These are phyloP conservation scores for Neotragus moschatus DNA, from an alignment of 2,113 vertebrate genomes.

Conservation along the genomic window DNA sequence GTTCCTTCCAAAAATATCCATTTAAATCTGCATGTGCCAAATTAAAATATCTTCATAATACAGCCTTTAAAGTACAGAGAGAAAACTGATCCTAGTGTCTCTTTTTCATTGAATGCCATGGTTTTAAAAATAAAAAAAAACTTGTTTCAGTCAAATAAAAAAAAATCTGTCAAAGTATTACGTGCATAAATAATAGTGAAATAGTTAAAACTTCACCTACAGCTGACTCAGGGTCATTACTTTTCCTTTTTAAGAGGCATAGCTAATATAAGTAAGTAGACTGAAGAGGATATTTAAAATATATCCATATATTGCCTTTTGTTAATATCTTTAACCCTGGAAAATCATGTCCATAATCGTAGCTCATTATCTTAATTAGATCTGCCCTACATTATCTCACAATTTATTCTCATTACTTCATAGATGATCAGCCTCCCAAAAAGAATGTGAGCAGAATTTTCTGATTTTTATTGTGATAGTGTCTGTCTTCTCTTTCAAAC, in stretches of 20 bases:
- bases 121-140: not conserved
- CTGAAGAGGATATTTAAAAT: slow-evolving; percentile 63
- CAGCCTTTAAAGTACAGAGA: not conserved
- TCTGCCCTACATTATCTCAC: slow-evolving; percentile 83
- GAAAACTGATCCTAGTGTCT: not conserved
- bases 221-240: slow-evolving; percentile 44
- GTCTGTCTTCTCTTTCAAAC: slow-evolving; percentile 76
- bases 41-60: slow-evolving; percentile 68
- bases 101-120: not conserved
- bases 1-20: slow-evolving; percentile 72
- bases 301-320: slow-evolving; percentile 77
- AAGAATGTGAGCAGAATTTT: slow-evolving; percentile 79
- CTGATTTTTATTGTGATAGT: slow-evolving; percentile 78
- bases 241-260: slow-evolving; percentile 53
- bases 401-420: slow-evolving; percentile 85
- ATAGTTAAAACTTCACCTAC: slow-evolving; percentile 13
- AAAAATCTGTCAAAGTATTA: slow-evolving; percentile 2
- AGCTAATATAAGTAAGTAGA: slow-evolving; percentile 63
- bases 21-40: slow-evolving; percentile 54
- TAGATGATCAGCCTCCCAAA: slow-evolving; percentile 81
- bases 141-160: not conserved
- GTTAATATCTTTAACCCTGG: slow-evolving; percentile 81
- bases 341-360: slow-evolving; percentile 81
- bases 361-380: slow-evolving; percentile 90
- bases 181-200: slow-evolving; percentile 39